phyloP scores from a whole-genome alignment of 2,113 vertebrate genomes.

The Tragulus kanchil region DNA sequence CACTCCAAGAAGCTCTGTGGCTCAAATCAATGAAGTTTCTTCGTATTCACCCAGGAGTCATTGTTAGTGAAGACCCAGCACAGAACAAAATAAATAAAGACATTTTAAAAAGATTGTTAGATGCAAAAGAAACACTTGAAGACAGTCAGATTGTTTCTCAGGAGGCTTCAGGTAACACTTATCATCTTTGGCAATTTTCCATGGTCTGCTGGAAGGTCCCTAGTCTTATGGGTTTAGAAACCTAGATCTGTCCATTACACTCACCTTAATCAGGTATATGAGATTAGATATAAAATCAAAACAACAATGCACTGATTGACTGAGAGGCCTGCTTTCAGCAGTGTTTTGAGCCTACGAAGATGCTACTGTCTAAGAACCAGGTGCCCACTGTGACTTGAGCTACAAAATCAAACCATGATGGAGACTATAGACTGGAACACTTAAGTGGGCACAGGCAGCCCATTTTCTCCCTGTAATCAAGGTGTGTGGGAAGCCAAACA shows the following conservation, averaged over 20 bases:
- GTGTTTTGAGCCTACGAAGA: neutral
- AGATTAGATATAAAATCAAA: slow-evolving; percentile 20
- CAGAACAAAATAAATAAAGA: neutral
- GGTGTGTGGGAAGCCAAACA: neutral
- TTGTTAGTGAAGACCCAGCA: neutral
- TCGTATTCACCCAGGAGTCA: neutral
- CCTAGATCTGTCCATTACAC: neutral
- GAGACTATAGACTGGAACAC: neutral
- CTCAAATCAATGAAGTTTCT: slow-evolving; percentile 50
- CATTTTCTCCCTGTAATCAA: neutral
- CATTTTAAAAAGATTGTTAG: neutral
- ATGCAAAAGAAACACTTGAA: neutral
- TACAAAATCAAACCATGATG: neutral
- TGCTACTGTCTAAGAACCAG: neutral
- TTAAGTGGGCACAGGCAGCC: neutral
- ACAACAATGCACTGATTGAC: neutral
- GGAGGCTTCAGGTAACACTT: neutral
- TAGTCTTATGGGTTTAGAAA: neutral
- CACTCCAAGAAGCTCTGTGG: neutral
- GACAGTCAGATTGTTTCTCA: neutral
- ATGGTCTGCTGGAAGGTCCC: neutral
- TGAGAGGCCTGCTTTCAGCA: neutral
- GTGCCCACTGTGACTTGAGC: neutral
- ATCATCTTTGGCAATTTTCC: neutral
- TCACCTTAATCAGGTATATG: neutral